Base-by-base conservation (phyloP, 2,888 invertebrate genomes). In the Aethes cnicana region DNA sequence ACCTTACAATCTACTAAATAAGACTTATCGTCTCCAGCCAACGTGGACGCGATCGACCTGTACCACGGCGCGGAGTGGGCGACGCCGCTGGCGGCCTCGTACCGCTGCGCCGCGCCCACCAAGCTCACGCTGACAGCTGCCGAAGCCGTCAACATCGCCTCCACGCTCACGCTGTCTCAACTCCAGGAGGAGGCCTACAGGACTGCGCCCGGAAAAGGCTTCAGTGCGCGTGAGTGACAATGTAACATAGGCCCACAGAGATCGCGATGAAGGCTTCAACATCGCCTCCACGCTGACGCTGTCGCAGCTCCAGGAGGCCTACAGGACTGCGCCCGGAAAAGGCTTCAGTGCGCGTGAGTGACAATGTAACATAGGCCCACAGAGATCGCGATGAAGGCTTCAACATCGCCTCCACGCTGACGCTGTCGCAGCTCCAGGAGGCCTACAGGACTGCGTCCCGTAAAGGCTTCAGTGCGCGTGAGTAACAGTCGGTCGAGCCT, bases 151-250 rank as follows among this genome's bases (percentile, higher is more conserved):
- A 70, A 54, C 64, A 68, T 64, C 5, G 78, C 66, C 6, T 93
- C 91, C 5, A 75, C 72, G 3, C 69, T 95, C 17, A 90, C 87
- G 12, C 68, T 95, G 7, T 89, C 91, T 14, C 82, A 92, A 54
- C 83, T 96, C 33, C 95, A 95, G 72, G 90, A 94, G 65, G 93
- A 96, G 81, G 95, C 95, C 2, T 96, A 94, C 91, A 90, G 91
- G 57, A 78, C 77, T 8, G 72, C 79, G 0, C 82, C 89, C 17
- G 84, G 83, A n/a, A 76, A 68, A 0, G 72, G 77, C 1, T 96
- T 95, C 81, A 92, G 92, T 50, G 80, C 91, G 56, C 94, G 95
- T 92, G 82, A 91, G 87, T 71, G 1, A n/a, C n/a, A n/a, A n/a
- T n/a, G n/a, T n/a, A n/a, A n/a, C n/a, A n/a, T n/a, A n/a, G n/a